phyloP scores from a whole-genome alignment of 2,888 invertebrate species.

The Sphecodes monilicornis region DNA sequence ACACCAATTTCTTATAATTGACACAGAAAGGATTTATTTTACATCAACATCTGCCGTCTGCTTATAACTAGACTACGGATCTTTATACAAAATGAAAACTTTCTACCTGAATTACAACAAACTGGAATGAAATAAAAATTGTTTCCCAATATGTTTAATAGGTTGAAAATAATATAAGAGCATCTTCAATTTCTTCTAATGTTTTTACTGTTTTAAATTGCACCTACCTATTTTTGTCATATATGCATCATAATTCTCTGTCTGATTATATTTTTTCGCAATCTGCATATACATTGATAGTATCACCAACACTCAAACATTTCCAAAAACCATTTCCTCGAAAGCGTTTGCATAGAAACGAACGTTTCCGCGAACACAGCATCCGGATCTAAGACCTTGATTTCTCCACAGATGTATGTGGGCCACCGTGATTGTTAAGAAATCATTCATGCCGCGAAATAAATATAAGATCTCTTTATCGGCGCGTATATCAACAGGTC shows the following conservation, averaged over 20 bases:
- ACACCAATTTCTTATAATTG: not conserved
- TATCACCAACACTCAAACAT: not conserved
- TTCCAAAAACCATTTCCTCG: not conserved
- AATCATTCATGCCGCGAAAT: conserved; percentile 41
- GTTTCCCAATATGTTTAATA: too few relatives aligned
- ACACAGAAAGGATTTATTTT: not conserved
- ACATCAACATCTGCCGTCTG: too few relatives aligned
- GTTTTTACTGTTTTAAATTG: too few relatives aligned
- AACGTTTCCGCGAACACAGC: conserved; percentile 1
- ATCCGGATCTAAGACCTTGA: conserved; percentile 12
- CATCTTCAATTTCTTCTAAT: too few relatives aligned
- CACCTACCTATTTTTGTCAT: too few relatives aligned
- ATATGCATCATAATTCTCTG: too few relatives aligned
- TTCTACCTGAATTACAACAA: too few relatives aligned
- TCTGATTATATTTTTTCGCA: not conserved
- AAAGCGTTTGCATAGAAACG: not conserved
- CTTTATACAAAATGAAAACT: too few relatives aligned
- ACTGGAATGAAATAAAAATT: too few relatives aligned
- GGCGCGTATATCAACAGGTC: not conserved
- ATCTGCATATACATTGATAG: not conserved
- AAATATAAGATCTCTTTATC: conserved; percentile 47
- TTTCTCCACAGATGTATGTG: conserved; percentile 12
- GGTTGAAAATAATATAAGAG: too few relatives aligned
- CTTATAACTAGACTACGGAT: too few relatives aligned
- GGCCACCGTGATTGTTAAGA: conserved; percentile 49